Conservation (phyloP, 2,888 invertebrate genomes). For the Itoplectis maculator region DNA sequence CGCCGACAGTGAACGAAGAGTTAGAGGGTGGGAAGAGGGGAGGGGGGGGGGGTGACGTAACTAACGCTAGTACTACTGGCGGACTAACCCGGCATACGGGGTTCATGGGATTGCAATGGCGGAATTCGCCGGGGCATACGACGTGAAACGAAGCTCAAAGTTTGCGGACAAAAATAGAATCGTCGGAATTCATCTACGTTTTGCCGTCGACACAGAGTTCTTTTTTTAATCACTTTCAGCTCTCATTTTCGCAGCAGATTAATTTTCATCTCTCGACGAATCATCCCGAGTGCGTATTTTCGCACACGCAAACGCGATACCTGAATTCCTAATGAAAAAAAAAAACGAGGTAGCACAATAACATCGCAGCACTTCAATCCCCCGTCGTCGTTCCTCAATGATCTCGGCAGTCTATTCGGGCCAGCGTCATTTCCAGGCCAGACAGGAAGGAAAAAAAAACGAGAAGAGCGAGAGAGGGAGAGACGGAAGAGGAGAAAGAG, state of each 20-base stretch:
- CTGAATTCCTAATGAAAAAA: too few species aligned
- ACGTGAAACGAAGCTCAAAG: too few species aligned
- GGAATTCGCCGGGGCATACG: too few species aligned
- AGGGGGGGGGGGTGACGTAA: not conserved
- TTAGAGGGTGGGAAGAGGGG: not conserved
- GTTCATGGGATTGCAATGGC: not conserved
- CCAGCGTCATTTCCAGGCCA: not conserved
- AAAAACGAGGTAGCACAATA: not conserved
- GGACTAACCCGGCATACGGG: not conserved
- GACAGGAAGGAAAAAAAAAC: not conserved
- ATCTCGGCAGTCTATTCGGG: not conserved
- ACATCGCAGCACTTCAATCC: not conserved
- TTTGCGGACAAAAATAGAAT: too few species aligned
- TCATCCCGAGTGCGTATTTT: too few species aligned
- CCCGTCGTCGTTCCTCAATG: not conserved
- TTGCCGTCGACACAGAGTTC: too few species aligned
- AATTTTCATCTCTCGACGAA: too few species aligned
- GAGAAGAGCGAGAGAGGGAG: not conserved
- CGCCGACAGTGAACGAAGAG: not conserved
- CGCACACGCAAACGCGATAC: too few species aligned
- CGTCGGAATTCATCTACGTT: too few species aligned
- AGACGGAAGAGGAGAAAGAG: not conserved
- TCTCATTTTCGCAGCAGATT: too few species aligned
- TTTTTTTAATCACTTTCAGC: too few species aligned
- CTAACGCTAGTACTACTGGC: too few species aligned